Evolutionary conservation across 2,113 vertebrate species (phyloP).

Genomic region (Phylloscopus trochiloides): DNA sequence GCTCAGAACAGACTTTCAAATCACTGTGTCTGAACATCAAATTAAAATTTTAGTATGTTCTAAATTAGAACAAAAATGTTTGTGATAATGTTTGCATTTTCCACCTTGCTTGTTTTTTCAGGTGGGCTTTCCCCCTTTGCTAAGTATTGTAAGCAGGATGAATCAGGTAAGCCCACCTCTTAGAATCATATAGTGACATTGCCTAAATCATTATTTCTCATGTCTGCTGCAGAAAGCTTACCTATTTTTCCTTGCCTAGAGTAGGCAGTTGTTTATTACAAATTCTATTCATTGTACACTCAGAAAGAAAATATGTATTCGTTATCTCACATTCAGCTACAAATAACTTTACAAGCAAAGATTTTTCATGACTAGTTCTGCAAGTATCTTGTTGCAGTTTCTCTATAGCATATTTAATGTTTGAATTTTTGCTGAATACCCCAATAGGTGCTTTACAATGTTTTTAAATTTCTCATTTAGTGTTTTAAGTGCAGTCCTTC

Average conservation of each 20-base stretch:
- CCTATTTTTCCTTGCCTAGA: background rate
- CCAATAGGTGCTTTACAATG: background rate
- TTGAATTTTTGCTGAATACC: background rate
- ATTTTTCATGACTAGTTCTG: background rate
- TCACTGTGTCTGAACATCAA: background rate
- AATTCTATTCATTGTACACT: background rate
- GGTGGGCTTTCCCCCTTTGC: conserved; percentile 94
- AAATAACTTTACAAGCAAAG: background rate
- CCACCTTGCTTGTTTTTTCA: conserved; percentile 59
- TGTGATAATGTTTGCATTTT: background rate
- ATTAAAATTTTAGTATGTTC: background rate
- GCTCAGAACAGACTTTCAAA: background rate
- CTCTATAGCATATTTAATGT: background rate
- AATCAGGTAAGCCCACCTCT: conserved; percentile 83
- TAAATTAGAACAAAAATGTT: background rate
- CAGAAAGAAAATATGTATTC: background rate
- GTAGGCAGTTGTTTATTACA: background rate
- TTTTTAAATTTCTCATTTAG: background rate
- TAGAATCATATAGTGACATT: background rate
- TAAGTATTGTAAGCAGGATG: conserved; percentile 94
- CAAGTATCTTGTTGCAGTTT: background rate
- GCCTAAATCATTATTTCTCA: background rate
- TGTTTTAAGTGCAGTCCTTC: background rate
- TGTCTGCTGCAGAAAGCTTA: background rate
- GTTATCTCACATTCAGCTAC: background rate